These are phyloP conservation scores for Glaucomys volans DNA, from an alignment of 2,113 vertebrate genomes.

Conservation along the genomic window DNA sequence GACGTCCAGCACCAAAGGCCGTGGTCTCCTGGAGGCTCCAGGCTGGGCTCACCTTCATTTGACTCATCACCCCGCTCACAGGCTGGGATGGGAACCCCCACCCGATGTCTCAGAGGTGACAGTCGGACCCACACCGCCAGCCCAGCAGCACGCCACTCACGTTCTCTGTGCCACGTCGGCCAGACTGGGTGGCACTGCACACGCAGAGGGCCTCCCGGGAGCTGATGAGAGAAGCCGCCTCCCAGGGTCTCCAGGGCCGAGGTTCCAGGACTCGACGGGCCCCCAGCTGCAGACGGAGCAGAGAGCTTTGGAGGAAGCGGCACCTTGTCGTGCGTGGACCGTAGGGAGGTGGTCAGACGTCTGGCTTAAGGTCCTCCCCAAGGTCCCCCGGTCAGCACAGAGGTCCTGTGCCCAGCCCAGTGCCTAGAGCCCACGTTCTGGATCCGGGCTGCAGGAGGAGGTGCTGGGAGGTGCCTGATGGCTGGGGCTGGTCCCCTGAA, in stretches of 20 bases:
- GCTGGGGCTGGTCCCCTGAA: background rate
- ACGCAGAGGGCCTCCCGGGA: background rate
- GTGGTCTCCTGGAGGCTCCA: background rate
- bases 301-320: too few species aligned
- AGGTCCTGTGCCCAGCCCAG: background rate
- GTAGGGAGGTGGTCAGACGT: too few species aligned
- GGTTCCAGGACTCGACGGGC: too few species aligned
- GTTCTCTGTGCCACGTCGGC: background rate
- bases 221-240: too few species aligned
- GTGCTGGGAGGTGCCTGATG: background rate
- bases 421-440: background rate
- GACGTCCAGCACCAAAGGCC: too few species aligned
- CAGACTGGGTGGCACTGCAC: background rate
- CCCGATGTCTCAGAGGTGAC: background rate
- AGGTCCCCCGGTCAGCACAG: too few species aligned
- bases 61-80: background rate
- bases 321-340: too few species aligned
- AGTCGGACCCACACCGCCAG: too few species aligned
- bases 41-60: background rate
- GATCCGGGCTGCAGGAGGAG: background rate
- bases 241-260: too few species aligned
- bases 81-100: background rate
- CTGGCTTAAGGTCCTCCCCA: too few species aligned
- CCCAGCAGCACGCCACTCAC: background rate
- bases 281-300: too few species aligned